Conservation (phyloP, 2,888 invertebrate genomes). For the Drosophila subquinaria region DNA sequence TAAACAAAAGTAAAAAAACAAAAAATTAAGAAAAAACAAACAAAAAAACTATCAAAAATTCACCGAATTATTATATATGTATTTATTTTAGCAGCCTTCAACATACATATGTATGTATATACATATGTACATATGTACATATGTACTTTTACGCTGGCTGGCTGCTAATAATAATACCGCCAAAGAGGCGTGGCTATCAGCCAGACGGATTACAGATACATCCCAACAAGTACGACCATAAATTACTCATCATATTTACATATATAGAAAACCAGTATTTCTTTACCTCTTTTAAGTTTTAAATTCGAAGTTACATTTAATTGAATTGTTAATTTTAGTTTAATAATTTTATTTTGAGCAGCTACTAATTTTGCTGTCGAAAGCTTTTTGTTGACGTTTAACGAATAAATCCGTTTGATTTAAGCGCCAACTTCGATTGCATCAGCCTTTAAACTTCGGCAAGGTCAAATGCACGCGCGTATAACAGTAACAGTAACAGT, state of each 20-base stretch:
- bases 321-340: background rate
- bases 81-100: background rate
- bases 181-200: conserved; percentile 11
- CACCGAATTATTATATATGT: background rate
- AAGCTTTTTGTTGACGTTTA: background rate
- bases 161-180: conserved; percentile 4
- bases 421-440: conserved; percentile 37
- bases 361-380: background rate
- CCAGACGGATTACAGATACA: background rate
- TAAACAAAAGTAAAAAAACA: conserved; percentile 24
- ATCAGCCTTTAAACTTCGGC: conserved; percentile 63
- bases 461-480: conserved; percentile 56
- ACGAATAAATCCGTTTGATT: conserved; percentile 1
- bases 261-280: background rate
- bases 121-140: background rate
- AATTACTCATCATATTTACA: conserved; percentile 14
- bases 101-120: background rate
- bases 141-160: conserved; percentile 10
- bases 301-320: background rate
- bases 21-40: no score
- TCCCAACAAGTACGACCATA: conserved; percentile 2
- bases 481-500: conserved; percentile 60
- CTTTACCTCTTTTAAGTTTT: background rate
- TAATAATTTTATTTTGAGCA: background rate
- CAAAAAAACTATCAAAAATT: conserved; percentile 34